Percentiles rank a stretch among this genome's conserved stretches.
Conservation (phyloP, 2,113 vertebrate genomes). For the Lampris incognitus region DNA sequence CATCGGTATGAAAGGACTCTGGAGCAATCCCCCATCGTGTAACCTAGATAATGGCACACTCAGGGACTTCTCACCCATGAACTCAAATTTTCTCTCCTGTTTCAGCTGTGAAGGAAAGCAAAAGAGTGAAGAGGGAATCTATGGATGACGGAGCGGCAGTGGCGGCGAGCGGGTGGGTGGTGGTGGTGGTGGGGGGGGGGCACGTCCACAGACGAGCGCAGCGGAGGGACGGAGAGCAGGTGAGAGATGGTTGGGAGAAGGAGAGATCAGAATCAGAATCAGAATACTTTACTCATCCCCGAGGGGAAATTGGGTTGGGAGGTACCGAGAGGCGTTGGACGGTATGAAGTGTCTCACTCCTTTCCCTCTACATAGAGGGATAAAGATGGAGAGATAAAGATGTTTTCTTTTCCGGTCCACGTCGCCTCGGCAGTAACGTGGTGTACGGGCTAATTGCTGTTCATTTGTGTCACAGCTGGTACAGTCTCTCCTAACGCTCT, state of each 20-base stretch:
- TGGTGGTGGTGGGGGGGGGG: not conserved
- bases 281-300: too few relatives aligned
- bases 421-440: conserved; percentile 29
- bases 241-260: not conserved
- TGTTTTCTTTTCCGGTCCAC: not conserved
- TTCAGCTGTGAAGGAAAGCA: not conserved
- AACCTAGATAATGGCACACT: not conserved
- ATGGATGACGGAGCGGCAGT: conserved; percentile 24
- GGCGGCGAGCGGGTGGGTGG: not conserved
- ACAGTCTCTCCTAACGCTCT: conserved; percentile 66
- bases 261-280: conserved; percentile 24
- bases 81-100: conserved; percentile 22
- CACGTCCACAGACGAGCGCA: conserved; percentile 41
- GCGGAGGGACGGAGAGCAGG: not conserved
- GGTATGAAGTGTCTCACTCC: conserved; percentile 22
- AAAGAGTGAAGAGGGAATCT: conserved; percentile 24
- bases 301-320: too few relatives aligned
- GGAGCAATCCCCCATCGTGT: too few relatives aligned
- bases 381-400: too few relatives aligned
- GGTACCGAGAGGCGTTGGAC: too few relatives aligned
- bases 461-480: conserved; percentile 70
- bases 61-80: conserved; percentile 47
- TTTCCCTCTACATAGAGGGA: conserved; percentile 37
- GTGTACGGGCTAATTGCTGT: conserved; percentile 72
- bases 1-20: too few relatives aligned